Conservation (phyloP, 2,888 invertebrate genomes). For the Antheraea yamamai region DNA sequence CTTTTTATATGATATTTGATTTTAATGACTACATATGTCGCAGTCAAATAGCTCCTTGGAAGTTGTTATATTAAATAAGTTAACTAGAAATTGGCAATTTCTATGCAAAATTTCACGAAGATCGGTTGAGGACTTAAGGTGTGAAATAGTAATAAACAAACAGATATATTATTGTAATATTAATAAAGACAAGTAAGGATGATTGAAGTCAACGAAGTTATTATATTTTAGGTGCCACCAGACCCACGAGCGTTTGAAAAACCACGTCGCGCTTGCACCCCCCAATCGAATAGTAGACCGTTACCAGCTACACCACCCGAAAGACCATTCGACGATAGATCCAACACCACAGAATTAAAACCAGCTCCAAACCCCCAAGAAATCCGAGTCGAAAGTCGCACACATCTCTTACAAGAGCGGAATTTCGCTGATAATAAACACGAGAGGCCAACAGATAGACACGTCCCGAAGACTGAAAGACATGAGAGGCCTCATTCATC, state of each 20-base stretch:
- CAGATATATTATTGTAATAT: too few species aligned
- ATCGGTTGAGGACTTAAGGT: too few species aligned
- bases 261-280: conserved; percentile 71
- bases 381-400: conserved; percentile 30
- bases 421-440: not conserved
- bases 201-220: not conserved
- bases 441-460: conserved; percentile 22
- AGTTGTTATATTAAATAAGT: too few species aligned
- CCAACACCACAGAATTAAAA: conserved; percentile 39
- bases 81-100: too few species aligned
- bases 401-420: not conserved
- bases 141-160: too few species aligned
- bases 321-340: conserved; percentile 38
- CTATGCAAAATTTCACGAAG: too few species aligned
- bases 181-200: too few species aligned
- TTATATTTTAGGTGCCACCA: conserved; percentile 63
- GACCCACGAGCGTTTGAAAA: conserved; percentile 76
- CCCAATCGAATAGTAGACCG: conserved; percentile 71
- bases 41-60: too few species aligned
- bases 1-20: too few species aligned
- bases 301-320: conserved; percentile 72
- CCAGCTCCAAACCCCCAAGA: conserved; percentile 23
- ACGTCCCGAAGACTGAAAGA: conserved; percentile 26
- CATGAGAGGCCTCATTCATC: conserved; percentile 30
- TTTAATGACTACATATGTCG: too few species aligned